Percentiles rank a stretch among this genome's conserved stretches.
These are phyloP conservation scores for Lethrus apterus DNA, from an alignment of 1,140 invertebrate species.

Conservation along the genomic window DNA sequence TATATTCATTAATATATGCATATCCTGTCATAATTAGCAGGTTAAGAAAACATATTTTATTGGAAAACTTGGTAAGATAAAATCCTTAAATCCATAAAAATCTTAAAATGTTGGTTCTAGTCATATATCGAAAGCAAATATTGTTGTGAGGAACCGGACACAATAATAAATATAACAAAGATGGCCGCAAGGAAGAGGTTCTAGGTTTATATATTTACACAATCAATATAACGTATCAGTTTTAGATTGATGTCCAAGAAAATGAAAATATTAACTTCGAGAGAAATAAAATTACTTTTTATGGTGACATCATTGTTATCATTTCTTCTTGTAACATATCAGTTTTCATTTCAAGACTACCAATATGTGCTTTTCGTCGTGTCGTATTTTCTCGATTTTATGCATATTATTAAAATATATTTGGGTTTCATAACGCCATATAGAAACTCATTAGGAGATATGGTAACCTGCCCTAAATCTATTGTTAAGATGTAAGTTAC, in stretches of 20 bases:
- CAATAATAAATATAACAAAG: slow-evolving; percentile 1
- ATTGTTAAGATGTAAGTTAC: slow-evolving; percentile 2
- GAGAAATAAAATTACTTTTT: slow-evolving; percentile 2
- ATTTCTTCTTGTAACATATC: slow-evolving; percentile 6
- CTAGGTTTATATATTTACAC: not conserved
- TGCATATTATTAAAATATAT: slow-evolving; percentile 14
- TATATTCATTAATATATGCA: slow-evolving; percentile 9
- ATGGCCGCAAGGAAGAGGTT: slow-evolving; percentile 5
- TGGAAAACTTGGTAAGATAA: slow-evolving; percentile 13
- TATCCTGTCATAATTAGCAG: slow-evolving; percentile 11
- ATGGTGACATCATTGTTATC: slow-evolving; percentile 10
- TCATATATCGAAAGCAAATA: slow-evolving; percentile 13
- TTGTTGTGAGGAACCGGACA: not conserved
- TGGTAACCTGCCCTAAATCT: slow-evolving; percentile 5
- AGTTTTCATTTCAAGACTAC: slow-evolving; percentile 9
- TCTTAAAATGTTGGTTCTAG: slow-evolving; percentile 2
- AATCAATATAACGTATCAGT: not conserved
- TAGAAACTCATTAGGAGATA: slow-evolving; percentile 6
- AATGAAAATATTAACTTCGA: not conserved
- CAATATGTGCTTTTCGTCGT: not conserved
- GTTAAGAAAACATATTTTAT: slow-evolving; percentile 11
- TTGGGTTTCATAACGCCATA: slow-evolving; percentile 13
- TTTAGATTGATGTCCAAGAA: slow-evolving; percentile 2
- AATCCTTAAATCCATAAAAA: too few relatives aligned
- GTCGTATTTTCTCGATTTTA: slow-evolving; percentile 8